These are phyloP conservation scores for Catotricha subobsoleta DNA, from an alignment of 2,888 invertebrate species.

Conservation along the genomic window DNA sequence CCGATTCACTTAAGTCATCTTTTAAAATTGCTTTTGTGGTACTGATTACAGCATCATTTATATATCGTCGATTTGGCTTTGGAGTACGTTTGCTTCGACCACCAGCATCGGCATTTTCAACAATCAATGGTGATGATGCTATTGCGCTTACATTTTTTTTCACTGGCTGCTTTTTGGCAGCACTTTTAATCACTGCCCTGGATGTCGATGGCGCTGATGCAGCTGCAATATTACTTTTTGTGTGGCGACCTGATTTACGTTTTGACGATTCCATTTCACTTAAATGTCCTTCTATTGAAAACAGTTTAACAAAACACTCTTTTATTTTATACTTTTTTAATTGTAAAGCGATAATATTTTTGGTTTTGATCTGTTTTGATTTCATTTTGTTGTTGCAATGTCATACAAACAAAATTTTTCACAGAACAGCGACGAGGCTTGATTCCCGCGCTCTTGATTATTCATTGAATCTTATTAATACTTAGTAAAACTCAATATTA, in stretches of 20 bases:
- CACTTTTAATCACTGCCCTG: no score
- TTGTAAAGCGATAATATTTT: not conserved
- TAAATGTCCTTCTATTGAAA: not conserved
- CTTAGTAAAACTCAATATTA: not conserved
- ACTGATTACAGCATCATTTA: constrained; percentile 25
- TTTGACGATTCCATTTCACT: constrained; percentile 5
- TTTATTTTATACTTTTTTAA: not conserved
- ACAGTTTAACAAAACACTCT: constrained; percentile 4
- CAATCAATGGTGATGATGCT: not conserved
- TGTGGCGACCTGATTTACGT: constrained; percentile 1
- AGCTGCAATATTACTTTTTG: not conserved
- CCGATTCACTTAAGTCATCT: not conserved
- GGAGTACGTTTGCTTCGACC: constrained; percentile 19
- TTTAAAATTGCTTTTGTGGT: not conserved
- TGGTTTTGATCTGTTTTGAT: not conserved
- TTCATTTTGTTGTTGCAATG: not conserved
- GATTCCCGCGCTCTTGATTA: constrained; percentile 4
- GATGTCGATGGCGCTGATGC: not conserved
- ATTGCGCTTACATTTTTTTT: not conserved
- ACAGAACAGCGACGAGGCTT: not conserved
- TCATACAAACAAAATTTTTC: not conserved
- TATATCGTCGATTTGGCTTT: constrained; percentile 29
- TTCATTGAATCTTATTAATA: not conserved
- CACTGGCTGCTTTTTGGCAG: not conserved
- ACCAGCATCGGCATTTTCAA: not conserved